Percentiles rank a stretch among this genome's conserved stretches.
phyloP scores from a whole-genome alignment of 2,113 vertebrate species.

The Lasiurus borealis region DNA sequence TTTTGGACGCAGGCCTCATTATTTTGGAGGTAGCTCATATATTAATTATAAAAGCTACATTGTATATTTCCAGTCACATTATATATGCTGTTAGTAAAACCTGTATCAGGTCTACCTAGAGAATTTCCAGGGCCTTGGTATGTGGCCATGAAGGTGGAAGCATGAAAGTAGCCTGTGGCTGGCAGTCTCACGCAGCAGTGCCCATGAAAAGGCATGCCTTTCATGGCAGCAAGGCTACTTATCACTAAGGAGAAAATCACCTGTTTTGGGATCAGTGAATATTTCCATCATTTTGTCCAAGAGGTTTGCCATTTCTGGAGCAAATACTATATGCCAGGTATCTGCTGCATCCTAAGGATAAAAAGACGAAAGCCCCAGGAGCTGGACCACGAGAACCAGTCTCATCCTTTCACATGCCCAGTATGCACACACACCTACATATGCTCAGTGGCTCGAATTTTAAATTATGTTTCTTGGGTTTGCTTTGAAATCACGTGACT shows the following conservation, averaged over 20 bases:
- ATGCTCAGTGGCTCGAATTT: background rate
- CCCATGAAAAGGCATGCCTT: background rate
- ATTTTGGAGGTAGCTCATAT: background rate
- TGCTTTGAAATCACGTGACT: background rate
- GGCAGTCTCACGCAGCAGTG: background rate
- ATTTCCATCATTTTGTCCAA: constrained; percentile 6
- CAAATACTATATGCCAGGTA: background rate
- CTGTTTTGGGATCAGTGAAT: background rate
- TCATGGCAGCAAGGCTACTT: background rate
- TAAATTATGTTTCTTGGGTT: background rate
- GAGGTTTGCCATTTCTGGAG: constrained; percentile 4
- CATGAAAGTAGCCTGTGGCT: background rate
- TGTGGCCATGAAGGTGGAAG: background rate
- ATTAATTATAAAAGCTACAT: constrained; percentile 28
- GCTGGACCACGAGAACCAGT: background rate
- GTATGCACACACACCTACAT: background rate
- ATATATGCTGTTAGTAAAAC: constrained; percentile 12
- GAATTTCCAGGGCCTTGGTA: background rate
- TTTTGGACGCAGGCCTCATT: background rate
- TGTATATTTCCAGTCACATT: background rate
- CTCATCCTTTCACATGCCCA: background rate
- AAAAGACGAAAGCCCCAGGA: background rate
- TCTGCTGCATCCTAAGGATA: background rate
- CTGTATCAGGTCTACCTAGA: background rate
- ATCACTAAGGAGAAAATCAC: background rate